These are phyloP conservation scores for Sphenodon punctatus DNA, from an alignment of 2,797 vertebrate genomes.

Conservation along the genomic window DNA sequence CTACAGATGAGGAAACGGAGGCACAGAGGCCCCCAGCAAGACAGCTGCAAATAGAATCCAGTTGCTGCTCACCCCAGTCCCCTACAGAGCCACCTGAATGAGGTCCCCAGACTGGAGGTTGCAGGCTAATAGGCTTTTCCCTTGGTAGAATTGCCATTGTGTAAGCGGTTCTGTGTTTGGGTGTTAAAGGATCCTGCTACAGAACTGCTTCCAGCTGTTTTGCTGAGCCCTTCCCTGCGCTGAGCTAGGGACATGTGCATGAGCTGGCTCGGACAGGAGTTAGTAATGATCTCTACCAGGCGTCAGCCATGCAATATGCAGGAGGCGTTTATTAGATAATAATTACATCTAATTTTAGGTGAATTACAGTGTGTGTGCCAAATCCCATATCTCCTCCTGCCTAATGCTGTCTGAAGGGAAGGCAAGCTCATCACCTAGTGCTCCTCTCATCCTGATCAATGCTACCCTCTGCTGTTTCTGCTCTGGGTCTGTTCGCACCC, in stretches of 20 bases:
- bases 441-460: rapidly evolving
- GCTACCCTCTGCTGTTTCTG: no score
- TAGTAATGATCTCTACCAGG: rapidly evolving
- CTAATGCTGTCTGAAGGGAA: rapidly evolving
- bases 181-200: not conserved
- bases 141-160: not conserved
- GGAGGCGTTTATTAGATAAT: not conserved
- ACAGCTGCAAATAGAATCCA: no score
- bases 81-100: not conserved
- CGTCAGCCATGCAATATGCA: rapidly evolving
- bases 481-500: no score
- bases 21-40: no score
- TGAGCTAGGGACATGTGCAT: rapidly evolving
- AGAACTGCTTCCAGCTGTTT: not conserved
- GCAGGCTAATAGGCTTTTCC: not conserved
- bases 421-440: not conserved
- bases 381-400: not conserved
- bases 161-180: not conserved
- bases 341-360: not conserved
- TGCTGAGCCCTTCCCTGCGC: not conserved
- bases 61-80: no score
- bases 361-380: not conserved
- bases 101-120: not conserved
- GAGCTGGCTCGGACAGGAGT: not conserved
- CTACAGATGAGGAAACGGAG: no score